Base-by-base conservation (phyloP, 2,888 invertebrate species). In the Protophormia terraenovae region DNA sequence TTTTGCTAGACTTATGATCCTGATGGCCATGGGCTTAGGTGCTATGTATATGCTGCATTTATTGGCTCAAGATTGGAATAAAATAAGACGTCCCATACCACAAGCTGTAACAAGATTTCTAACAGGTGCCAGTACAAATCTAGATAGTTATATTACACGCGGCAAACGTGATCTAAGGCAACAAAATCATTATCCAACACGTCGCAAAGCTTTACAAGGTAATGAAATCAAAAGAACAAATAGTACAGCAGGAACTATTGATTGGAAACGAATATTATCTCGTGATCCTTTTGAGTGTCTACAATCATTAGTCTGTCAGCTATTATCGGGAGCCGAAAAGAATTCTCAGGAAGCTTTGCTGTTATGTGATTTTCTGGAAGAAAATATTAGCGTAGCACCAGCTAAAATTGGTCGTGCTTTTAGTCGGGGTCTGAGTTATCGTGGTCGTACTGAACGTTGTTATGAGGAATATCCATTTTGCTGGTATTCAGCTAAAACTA, bases 31-130 rank as follows among this genome's bases (percentile, higher is more conserved):
- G 90, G 93, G 93, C 1, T 88, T 94, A 6, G 93, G 91, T 8
- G 93, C 93, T 2, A 88, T 94, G 89, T 94, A 93, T 84, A 92
- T 93, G 91, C 88, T 94, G 86, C 94, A 94, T 89, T 87, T 93
- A 53, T 88, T 94, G 47, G 93, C 94, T 0, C 92, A 93, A 88
- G 94, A 94, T 86, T 94, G 92, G 89, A 93, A 91, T 86, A 92
- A 92, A 87, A 93, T 94, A 77, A 90, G 90, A n/a, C 86, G 89
- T 14, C 92, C 92, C 3, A 88, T 92, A 50, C 90, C 90, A 5
- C 89, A 88, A 12, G 88, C 89, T 1, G 88, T 89, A 12, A 72
- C 86, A 10, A 86, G 88, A 60, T 83, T 90, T 12, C 87, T 91
- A 2, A 88, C 88, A 0, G 88, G 89, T 47, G 88, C 91, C 27